A percentile compares a stretch with the other conserved stretches of the same genome.
phyloP scores from a whole-genome alignment of 2,113 vertebrate genomes.

The Psilopsiagon aurifrons region DNA sequence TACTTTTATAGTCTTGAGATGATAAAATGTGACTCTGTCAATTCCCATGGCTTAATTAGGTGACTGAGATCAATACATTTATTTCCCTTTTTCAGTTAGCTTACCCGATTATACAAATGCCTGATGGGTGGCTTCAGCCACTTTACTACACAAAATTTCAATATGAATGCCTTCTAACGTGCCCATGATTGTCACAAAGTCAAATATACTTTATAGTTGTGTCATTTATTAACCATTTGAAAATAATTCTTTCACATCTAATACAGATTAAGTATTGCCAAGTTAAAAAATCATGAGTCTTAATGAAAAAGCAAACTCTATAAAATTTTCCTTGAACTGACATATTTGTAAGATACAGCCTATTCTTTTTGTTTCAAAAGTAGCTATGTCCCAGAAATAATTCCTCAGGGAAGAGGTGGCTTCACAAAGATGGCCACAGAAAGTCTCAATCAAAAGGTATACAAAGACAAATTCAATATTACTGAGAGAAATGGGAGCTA shows the following conservation, averaged over 20 bases:
- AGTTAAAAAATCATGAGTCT: background rate
- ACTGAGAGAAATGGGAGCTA: background rate
- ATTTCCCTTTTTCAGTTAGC: background rate
- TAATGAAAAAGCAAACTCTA: background rate
- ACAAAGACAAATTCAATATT: background rate
- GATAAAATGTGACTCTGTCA: background rate
- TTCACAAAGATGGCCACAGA: background rate
- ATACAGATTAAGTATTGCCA: background rate
- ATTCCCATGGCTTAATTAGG: background rate
- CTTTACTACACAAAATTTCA: background rate
- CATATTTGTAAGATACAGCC: background rate
- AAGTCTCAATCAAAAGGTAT: background rate
- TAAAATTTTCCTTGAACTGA: background rate
- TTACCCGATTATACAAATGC: background rate
- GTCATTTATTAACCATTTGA: background rate
- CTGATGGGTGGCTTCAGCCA: background rate
- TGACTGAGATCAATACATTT: background rate
- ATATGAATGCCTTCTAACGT: background rate
- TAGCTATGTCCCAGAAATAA: background rate
- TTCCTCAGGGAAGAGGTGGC: background rate
- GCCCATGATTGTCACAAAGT: background rate
- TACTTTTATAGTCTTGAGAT: background rate
- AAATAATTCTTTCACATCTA: background rate
- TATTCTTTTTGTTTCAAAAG: background rate
- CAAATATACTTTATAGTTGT: background rate